Conservation (phyloP, 1,140 invertebrate species). For the Trigoniulus corallinus region DNA sequence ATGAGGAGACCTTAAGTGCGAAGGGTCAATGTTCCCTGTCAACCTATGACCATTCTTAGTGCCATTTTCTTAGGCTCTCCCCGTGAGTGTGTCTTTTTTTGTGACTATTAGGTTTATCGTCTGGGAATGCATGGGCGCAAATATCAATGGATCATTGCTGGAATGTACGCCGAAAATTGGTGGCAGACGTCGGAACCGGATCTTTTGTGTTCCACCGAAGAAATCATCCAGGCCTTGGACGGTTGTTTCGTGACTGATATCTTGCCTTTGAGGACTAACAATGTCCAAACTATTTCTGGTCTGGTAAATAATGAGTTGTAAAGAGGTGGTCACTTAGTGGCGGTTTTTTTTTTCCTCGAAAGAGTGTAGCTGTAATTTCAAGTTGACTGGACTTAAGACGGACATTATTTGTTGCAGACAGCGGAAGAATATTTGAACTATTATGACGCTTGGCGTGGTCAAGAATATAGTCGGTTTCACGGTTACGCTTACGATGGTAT, state of each 20-base stretch:
- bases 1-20: too few relatives aligned
- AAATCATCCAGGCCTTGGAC: conserved; percentile 65
- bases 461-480: conserved; percentile 82
- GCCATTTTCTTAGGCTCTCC: background rate
- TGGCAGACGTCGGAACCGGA: conserved; percentile 27
- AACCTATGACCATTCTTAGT: too few relatives aligned
- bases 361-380: too few relatives aligned
- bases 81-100: too few relatives aligned
- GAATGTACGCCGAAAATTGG: conserved; percentile 67
- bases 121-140: conserved; percentile 62
- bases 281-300: conserved; percentile 69
- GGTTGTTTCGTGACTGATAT: conserved; percentile 80
- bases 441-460: conserved; percentile 58
- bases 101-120: conserved; percentile 41
- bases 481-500: conserved; percentile 95
- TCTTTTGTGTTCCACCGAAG: conserved; percentile 45
- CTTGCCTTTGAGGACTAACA: conserved; percentile 49
- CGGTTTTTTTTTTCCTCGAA: too few relatives aligned
- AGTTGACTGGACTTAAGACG: too few relatives aligned
- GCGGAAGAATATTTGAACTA: conserved; percentile 68
- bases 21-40: too few relatives aligned
- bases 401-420: too few relatives aligned
- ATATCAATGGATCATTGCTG: conserved; percentile 94
- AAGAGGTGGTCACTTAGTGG: too few relatives aligned
- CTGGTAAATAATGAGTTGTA: conserved; percentile 46